phyloP scores from a whole-genome alignment of 2,797 vertebrate species.

The Leptodactylus fallax region DNA sequence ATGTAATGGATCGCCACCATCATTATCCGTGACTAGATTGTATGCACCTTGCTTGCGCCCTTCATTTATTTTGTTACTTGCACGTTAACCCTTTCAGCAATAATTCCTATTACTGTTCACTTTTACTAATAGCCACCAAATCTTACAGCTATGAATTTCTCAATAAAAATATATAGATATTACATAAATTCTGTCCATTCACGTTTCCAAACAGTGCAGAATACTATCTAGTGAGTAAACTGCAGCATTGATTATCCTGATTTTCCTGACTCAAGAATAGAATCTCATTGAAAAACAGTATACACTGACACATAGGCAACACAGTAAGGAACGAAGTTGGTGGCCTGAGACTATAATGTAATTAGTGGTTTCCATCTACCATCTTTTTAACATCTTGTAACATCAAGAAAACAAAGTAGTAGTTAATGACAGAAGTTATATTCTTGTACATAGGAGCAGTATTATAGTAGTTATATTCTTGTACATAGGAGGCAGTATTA shows the following conservation, averaged over 20 bases:
- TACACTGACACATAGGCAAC: background rate
- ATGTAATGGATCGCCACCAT: constrained; percentile 54
- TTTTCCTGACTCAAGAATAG: background rate
- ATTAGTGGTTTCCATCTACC: no score
- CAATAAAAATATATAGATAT: no score
- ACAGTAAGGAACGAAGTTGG: no score
- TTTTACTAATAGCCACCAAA: background rate
- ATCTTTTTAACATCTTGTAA: no score
- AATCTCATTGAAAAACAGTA: background rate
- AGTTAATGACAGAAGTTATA: no score
- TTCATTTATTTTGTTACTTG: constrained; percentile 31
- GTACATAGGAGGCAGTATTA: background rate
- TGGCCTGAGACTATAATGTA: no score
- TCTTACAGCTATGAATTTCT: background rate
- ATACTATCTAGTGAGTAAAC: background rate
- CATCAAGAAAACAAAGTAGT: no score
- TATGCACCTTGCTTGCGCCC: constrained; percentile 38
- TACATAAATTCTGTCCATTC: background rate
- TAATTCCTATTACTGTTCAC: background rate
- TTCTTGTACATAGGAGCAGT: background rate
- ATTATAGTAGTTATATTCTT: constrained; percentile 16
- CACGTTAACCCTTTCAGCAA: background rate
- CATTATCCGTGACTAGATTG: constrained; percentile 55
- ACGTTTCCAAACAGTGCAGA: background rate
- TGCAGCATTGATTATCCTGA: no score